phyloP scores from a whole-genome alignment of 2,797 vertebrate species.

The Decapterus maruadsi region DNA sequence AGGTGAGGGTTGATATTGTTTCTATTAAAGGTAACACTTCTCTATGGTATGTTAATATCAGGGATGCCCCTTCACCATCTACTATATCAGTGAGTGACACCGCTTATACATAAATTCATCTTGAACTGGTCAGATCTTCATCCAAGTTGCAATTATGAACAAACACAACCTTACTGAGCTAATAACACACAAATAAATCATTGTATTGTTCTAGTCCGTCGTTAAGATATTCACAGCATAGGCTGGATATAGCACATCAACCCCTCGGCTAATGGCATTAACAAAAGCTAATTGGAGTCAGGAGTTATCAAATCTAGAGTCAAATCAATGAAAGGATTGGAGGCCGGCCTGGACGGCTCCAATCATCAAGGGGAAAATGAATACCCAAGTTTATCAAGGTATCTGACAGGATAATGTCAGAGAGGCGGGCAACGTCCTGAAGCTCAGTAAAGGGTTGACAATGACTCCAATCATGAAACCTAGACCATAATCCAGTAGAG shows the following conservation, averaged over 20 bases:
- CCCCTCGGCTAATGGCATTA: background rate
- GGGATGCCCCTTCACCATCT: background rate
- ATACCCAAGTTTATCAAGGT: too few species aligned
- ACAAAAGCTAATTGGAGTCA: background rate
- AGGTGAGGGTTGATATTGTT: background rate
- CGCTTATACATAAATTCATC: too few species aligned
- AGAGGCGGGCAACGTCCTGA: too few species aligned
- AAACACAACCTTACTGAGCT: background rate
- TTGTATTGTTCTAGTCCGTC: background rate
- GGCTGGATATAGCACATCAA: background rate
- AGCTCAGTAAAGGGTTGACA: too few species aligned
- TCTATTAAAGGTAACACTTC: constrained; percentile 8
- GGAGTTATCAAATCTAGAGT: background rate
- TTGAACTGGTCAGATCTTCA: too few species aligned
- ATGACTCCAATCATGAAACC: too few species aligned
- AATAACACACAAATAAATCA: background rate
- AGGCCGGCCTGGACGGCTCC: too few species aligned
- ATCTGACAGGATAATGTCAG: too few species aligned
- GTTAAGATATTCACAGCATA: background rate
- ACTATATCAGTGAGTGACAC: too few species aligned
- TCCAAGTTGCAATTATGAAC: background rate
- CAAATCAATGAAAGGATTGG: too few species aligned
- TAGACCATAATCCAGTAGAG: too few species aligned
- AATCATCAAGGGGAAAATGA: too few species aligned
- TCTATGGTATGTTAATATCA: background rate